phyloP scores from a whole-genome alignment of 1,140 invertebrate genomes.

The Zophobas morio region DNA sequence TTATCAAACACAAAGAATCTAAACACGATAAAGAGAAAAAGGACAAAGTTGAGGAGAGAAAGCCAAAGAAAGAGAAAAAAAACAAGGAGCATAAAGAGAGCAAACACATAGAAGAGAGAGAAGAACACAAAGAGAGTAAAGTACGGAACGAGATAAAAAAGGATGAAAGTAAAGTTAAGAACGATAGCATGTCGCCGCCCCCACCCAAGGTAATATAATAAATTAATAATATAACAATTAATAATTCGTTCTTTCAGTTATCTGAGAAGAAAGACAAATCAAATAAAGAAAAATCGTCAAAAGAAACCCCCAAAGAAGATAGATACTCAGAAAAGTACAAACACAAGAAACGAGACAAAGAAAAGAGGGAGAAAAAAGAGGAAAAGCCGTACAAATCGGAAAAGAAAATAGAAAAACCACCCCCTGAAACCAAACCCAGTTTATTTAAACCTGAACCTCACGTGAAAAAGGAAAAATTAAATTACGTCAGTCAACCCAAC shows the following conservation, averaged over 20 bases:
- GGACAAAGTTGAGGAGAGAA: slow-evolving; percentile 59
- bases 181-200: neutral
- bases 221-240: too few relatives aligned
- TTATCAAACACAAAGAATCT: slow-evolving; percentile 68
- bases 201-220: neutral
- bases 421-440: slow-evolving; percentile 15
- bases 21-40: slow-evolving; percentile 67
- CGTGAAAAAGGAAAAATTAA: slow-evolving; percentile 33
- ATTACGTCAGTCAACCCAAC: neutral
- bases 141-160: slow-evolving; percentile 50
- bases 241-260: neutral
- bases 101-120: slow-evolving; percentile 56
- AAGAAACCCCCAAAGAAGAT: slow-evolving; percentile 53
- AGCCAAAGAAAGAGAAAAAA: slow-evolving; percentile 68
- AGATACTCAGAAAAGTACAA: slow-evolving; percentile 46
- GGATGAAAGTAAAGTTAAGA: slow-evolving; percentile 31
- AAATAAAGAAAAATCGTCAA: slow-evolving; percentile 41
- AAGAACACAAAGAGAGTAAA: slow-evolving; percentile 52
- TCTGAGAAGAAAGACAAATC: slow-evolving; percentile 51
- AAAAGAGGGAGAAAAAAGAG: slow-evolving; percentile 61
- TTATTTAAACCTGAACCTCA: slow-evolving; percentile 17
- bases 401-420: slow-evolving; percentile 44
- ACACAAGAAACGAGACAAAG: slow-evolving; percentile 61
- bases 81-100: slow-evolving; percentile 63
- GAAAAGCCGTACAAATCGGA: slow-evolving; percentile 57